These are phyloP conservation scores for Gorilla gorilla DNA, from an alignment of 2,113 vertebrate genomes.

Conservation along the genomic window DNA sequence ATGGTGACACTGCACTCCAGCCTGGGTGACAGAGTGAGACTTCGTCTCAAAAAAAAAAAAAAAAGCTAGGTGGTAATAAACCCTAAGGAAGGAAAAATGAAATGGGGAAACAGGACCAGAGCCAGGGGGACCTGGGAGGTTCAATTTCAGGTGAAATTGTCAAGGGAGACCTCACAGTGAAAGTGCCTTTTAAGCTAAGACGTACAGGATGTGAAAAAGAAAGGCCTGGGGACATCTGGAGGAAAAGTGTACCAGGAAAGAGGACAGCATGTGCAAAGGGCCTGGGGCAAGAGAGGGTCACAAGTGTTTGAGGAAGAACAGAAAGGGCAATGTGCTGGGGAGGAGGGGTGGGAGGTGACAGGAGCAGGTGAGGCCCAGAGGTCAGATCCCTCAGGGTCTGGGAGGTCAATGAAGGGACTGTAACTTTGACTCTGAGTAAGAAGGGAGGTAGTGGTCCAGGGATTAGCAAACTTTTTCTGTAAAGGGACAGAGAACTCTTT, in stretches of 20 bases:
- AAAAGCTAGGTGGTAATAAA: too few relatives aligned
- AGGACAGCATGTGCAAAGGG: background rate
- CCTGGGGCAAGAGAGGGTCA: background rate
- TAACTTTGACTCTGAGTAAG: background rate
- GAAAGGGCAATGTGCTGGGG: background rate
- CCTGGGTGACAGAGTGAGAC: too few relatives aligned
- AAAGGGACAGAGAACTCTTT: background rate
- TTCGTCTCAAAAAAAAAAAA: too few relatives aligned
- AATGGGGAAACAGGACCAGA: background rate
- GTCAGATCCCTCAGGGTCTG: background rate
- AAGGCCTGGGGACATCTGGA: background rate
- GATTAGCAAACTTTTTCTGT: background rate
- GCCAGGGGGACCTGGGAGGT: background rate
- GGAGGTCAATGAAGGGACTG: background rate
- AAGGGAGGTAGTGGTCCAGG: background rate
- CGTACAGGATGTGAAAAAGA: background rate
- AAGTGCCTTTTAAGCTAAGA: background rate
- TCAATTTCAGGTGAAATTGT: background rate
- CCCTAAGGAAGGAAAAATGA: background rate
- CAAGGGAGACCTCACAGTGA: background rate
- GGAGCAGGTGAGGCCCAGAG: background rate
- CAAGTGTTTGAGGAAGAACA: background rate
- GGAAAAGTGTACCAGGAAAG: background rate
- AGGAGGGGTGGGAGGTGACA: fast-evolving
- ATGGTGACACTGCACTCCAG: too few relatives aligned